phyloP scores from a whole-genome alignment of 2,888 invertebrate genomes.

The Leptinotarsa peninsularis region DNA sequence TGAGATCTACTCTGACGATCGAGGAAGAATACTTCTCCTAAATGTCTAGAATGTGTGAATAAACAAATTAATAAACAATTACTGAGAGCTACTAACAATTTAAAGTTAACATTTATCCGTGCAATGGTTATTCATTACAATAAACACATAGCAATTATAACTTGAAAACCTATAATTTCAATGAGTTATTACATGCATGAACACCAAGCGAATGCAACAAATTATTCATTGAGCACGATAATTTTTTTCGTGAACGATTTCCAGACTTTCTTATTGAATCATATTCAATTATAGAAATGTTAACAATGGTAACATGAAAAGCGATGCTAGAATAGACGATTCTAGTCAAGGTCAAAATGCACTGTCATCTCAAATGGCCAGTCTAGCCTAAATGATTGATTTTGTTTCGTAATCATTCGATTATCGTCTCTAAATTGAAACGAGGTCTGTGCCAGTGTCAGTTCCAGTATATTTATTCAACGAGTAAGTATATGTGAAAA shows the following conservation, averaged over 20 bases:
- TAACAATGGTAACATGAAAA: neutral
- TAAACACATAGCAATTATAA: neutral
- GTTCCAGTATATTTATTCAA: neutral
- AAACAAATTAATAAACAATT: neutral
- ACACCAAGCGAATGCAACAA: neutral
- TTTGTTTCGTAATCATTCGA: constrained; percentile 5
- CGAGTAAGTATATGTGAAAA: neutral
- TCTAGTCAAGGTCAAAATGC: constrained; percentile 6
- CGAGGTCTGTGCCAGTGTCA: neutral
- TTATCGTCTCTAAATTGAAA: neutral
- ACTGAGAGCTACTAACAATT: too few species aligned
- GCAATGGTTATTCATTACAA: neutral
- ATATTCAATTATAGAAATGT: constrained; percentile 10
- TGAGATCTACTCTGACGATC: too few species aligned
- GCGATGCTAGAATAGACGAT: neutral
- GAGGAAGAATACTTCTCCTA: too few species aligned
- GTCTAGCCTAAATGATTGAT: constrained; percentile 15
- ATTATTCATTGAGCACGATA: neutral
- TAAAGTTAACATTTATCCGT: neutral
- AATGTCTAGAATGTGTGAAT: neutral
- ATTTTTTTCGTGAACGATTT: neutral
- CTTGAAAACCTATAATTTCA: constrained; percentile 1
- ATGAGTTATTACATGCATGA: neutral
- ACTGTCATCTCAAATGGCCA: constrained; percentile 6
- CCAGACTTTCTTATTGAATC: neutral